Evolutionary conservation across 2,888 invertebrate genomes (phyloP).

Genomic region (Meloe dianella): DNA sequence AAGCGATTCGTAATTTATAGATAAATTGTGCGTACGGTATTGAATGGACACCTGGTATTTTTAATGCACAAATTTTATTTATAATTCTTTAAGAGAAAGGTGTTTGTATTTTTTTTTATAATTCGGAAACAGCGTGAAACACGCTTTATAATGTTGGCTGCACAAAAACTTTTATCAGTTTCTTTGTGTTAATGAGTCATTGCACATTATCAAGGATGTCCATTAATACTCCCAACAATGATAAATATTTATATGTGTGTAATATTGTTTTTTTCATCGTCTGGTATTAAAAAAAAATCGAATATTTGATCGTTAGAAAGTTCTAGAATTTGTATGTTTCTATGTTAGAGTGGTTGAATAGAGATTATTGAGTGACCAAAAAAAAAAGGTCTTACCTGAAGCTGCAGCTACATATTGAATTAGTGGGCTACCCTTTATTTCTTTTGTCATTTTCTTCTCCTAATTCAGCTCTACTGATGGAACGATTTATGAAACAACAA

Average conservation of each 20-base stretch:
- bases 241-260: neutral
- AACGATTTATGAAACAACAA: neutral
- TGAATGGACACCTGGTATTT: no score
- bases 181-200: constrained; percentile 2
- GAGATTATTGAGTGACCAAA: no score
- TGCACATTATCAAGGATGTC: neutral
- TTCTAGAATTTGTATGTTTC: no score
- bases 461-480: neutral
- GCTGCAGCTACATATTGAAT: constrained; percentile 36
- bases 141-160: neutral
- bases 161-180: neutral
- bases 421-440: constrained; percentile 18
- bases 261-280: neutral
- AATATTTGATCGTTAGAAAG: no score
- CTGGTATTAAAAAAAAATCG: no score
- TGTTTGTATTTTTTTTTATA: no score
- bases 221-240: neutral
- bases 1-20: no score
- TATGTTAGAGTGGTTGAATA: no score
- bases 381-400: constrained; percentile 23
- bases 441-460: constrained; percentile 14
- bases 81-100: no score
- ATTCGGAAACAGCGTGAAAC: no score
- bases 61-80: no score
- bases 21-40: no score